Base-by-base conservation (phyloP, 1,140 invertebrate species). In the Drosophila tsacasi region DNA sequence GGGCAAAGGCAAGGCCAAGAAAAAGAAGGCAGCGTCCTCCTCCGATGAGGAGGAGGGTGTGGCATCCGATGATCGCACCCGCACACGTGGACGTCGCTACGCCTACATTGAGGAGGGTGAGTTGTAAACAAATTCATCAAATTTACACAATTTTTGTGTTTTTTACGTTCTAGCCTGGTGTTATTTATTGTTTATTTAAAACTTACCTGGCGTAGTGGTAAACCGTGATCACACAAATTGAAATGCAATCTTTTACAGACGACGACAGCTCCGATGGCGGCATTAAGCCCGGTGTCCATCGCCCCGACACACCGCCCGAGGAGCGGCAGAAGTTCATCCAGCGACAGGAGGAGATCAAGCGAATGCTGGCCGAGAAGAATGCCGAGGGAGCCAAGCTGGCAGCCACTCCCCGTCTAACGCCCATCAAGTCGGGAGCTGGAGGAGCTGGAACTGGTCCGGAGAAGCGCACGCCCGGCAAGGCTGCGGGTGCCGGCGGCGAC, bases 1-100 rank as follows among this genome's bases (percentile, higher is more conserved):
- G 0, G 76, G 75, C 21, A 83, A 86, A 42, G 69, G 68, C 23
- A 87, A 84, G 37, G 35, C 66, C 65, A 80, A 87, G 37, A 86
- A 85, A 27, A 92, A 91, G 37, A 91, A 91, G 42, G 66, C 74
- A 5, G 19, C 55, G 0, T 73, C 62, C 6, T 83, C 83, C 5
- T 77, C 76, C 5, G 92, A 93, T 7, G 91, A 92, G 46, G 87
- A 27, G 47, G 73, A 27, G 58, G 87, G 73, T 39, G 95, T 95
- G 32, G 94, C 94, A 7, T 95, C 94, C 25, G 89, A 84, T 54
- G 91, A 92, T 27, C 95, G 96, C 19, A 95, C 95, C 27, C 94
- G 93, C 21, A 96, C 96, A 4, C 94, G 96, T 52, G 96, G 96
- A 3, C 94, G 95, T 32, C 96, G 96, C 82, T 95, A 96, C 47